A percentile compares a stretch with the other conserved stretches of the same genome.
Evolutionary conservation across 2,113 vertebrate species (phyloP).

Genomic region (Pachyramphus minor): DNA sequence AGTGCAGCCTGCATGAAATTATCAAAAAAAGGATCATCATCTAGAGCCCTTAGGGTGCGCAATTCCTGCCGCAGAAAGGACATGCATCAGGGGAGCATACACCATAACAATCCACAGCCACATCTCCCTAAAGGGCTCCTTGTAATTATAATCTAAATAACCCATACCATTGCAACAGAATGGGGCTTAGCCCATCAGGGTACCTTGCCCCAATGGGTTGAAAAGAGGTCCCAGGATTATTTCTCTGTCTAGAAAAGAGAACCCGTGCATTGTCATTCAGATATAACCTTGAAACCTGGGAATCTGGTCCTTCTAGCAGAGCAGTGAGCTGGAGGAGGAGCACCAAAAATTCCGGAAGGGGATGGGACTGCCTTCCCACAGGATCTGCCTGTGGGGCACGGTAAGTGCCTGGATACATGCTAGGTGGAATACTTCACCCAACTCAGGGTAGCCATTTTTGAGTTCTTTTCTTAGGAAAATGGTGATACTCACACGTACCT

Average conservation of each 20-base stretch:
- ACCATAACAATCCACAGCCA: neutral
- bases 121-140: neutral
- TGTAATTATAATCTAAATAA: neutral
- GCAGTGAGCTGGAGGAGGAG: neutral
- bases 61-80: neutral
- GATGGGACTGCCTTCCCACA: neutral
- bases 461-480: neutral
- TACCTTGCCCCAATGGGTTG: fast-evolving
- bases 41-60: neutral
- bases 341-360: neutral
- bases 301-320: neutral
- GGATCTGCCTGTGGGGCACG: neutral
- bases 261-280: neutral
- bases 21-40: neutral
- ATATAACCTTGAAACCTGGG: neutral
- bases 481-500: neutral
- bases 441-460: neutral
- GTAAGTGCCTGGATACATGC: neutral
- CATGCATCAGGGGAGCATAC: neutral
- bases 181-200: neutral
- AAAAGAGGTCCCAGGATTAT: neutral
- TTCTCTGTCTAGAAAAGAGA: neutral
- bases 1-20: neutral
- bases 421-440: neutral
- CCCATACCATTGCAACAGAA: neutral